Evolutionary conservation across 1,140 invertebrate genomes (phyloP).

Genomic region (Orussus abietinus): DNA sequence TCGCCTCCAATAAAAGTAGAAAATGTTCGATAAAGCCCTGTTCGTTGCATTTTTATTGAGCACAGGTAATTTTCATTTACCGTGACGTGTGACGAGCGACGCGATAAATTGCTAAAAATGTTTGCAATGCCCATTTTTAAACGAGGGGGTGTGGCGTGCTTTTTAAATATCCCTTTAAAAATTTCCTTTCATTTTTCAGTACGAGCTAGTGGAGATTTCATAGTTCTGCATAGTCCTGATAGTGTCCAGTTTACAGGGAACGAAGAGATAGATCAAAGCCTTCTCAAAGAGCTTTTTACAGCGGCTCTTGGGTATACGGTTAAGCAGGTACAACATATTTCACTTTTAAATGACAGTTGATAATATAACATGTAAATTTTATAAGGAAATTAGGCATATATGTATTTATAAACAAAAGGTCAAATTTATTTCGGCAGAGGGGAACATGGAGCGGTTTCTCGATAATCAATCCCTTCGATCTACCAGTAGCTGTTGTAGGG

Average conservation of each 20-base stretch:
- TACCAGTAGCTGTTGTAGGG: conserved; percentile 72
- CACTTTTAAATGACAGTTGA: background rate
- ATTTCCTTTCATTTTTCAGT: conserved; percentile 56
- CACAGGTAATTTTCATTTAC: no score
- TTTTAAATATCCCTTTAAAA: no score
- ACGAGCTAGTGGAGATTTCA: conserved; percentile 64
- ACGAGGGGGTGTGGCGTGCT: no score
- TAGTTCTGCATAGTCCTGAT: conserved; percentile 62
- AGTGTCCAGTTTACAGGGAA: conserved; percentile 64
- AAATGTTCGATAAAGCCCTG: no score
- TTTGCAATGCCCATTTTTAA: no score
- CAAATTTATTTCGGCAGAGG: conserved; percentile 50
- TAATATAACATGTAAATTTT: conserved; percentile 8
- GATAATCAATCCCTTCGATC: conserved; percentile 69
- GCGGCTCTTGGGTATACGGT: conserved; percentile 67
- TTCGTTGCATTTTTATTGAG: no score
- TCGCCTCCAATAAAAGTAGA: no score
- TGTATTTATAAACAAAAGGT: background rate
- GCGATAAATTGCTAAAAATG: no score
- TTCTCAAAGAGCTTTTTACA: conserved; percentile 69
- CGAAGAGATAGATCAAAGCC: conserved; percentile 58
- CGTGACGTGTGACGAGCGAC: no score
- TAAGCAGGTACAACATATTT: conserved; percentile 50
- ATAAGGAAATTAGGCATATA: conserved; percentile 1
- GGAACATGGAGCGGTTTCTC: conserved; percentile 68